These are phyloP conservation scores for Seira sanloemensis DNA, from an alignment of 2,888 invertebrate genomes.

Conservation along the genomic window DNA sequence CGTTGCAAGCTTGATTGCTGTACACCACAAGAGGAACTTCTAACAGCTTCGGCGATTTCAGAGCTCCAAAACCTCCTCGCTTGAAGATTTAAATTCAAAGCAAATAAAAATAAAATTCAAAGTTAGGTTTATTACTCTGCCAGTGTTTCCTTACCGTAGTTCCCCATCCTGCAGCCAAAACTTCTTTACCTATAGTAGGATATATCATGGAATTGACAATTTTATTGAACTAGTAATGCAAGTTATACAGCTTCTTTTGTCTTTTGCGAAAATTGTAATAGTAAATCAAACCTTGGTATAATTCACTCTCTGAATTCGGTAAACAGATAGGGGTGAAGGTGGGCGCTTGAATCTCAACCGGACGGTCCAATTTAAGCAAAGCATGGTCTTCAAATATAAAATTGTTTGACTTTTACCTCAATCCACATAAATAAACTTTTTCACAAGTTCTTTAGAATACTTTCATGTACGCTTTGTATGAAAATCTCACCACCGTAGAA, in stretches of 20 bases:
- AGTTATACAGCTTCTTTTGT: too few relatives aligned
- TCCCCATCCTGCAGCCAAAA: conserved; percentile 72
- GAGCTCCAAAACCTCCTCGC: conserved; percentile 51
- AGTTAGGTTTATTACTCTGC: background rate
- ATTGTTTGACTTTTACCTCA: too few relatives aligned
- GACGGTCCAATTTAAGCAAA: conserved; percentile 62
- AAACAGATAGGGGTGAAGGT: conserved; percentile 69
- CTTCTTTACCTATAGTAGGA: too few relatives aligned
- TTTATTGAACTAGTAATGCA: too few relatives aligned
- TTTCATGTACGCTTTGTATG: too few relatives aligned
- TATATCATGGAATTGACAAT: too few relatives aligned
- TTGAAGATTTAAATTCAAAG: background rate
- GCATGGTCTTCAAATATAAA: too few relatives aligned
- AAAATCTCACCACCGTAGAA: too few relatives aligned
- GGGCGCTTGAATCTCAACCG: conserved; percentile 66
- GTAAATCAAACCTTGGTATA: too few relatives aligned
- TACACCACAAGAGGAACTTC: conserved; percentile 69
- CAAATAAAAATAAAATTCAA: background rate
- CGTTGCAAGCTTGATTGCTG: conserved; percentile 71
- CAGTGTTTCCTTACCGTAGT: conserved; percentile 41
- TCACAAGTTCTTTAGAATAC: too few relatives aligned
- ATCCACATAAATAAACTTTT: too few relatives aligned
- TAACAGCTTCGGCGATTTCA: conserved; percentile 68
- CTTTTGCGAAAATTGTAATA: too few relatives aligned
- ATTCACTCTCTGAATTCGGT: conserved; percentile 42